phyloP scores from a whole-genome alignment of 2,797 vertebrate species.

The Pelodytes ibericus region DNA sequence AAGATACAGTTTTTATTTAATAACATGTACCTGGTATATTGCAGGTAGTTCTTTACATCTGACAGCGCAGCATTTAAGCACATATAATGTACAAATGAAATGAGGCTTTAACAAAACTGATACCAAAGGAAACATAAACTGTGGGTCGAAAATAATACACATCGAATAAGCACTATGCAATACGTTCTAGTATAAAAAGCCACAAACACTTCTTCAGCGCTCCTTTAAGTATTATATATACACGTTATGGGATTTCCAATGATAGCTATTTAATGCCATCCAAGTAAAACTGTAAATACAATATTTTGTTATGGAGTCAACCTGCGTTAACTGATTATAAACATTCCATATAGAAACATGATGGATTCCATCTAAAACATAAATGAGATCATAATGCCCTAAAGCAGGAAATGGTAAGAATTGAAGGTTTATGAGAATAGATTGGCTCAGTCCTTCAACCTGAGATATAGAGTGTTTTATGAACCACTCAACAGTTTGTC shows the following conservation, averaged over 20 bases:
- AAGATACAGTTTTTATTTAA: not conserved
- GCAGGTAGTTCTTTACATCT: not conserved
- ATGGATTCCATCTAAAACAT: not conserved
- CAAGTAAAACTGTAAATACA: not conserved
- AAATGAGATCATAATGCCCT: not conserved
- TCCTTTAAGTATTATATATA: not conserved
- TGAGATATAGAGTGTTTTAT: not conserved
- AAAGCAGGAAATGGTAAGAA: not conserved
- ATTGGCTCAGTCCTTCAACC: not conserved
- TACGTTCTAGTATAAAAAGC: not conserved
- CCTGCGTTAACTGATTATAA: not conserved
- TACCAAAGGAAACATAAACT: slow-evolving; percentile 1
- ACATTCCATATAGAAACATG: not conserved
- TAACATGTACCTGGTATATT: not conserved
- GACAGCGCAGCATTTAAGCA: not conserved
- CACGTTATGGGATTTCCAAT: not conserved
- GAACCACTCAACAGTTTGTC: too few species aligned
- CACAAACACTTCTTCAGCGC: not conserved
- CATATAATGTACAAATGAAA: not conserved
- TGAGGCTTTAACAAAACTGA: not conserved
- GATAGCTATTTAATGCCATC: not conserved
- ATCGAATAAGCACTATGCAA: slow-evolving; percentile 5
- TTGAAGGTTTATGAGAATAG: not conserved
- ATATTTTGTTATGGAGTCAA: not conserved
- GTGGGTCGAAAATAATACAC: slow-evolving; percentile 21